Percentiles rank a stretch among this genome's conserved stretches.
These are phyloP conservation scores for Actinia tenebrosa DNA, from an alignment of 64 coral and sea anemone species.

Conservation along the genomic window DNA sequence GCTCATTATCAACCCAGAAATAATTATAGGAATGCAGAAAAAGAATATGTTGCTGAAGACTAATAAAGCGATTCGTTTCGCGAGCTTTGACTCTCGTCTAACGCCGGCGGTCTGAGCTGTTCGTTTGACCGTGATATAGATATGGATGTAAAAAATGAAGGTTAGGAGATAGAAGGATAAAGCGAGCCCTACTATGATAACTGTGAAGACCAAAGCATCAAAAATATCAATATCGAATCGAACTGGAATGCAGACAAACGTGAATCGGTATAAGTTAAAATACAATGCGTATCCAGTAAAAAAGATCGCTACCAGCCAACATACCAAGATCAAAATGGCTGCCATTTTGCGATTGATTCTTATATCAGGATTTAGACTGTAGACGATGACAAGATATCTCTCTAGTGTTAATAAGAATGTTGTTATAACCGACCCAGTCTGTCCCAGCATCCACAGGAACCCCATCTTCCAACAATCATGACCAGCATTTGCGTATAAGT, in stretches of 20 bases:
- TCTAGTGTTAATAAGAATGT: constrained; percentile 66
- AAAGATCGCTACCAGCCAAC: constrained; percentile 41
- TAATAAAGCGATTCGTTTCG: constrained; percentile 57
- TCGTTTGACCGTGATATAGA: constrained; percentile 53
- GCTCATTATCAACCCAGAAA: background rate
- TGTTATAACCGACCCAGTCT: constrained; percentile 52
- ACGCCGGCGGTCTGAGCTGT: constrained; percentile 39
- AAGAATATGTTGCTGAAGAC: constrained; percentile 68
- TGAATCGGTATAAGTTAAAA: constrained; percentile 40
- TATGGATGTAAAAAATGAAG: constrained; percentile 44
- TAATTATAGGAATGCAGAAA: constrained; percentile 46
- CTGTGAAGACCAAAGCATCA: constrained; percentile 27
- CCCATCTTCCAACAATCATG: constrained; percentile 44
- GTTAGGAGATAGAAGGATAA: constrained; percentile 33
- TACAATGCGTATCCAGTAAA: constrained; percentile 40
- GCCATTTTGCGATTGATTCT: constrained; percentile 25
- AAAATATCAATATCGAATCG: constrained; percentile 9
- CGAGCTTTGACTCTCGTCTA: constrained; percentile 47
- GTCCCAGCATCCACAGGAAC: constrained; percentile 51
- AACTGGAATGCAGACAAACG: constrained; percentile 58
- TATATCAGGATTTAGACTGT: constrained; percentile 52
- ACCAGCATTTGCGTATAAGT: constrained; percentile 17
- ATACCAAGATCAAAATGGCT: constrained; percentile 30
- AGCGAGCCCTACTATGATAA: constrained; percentile 22
- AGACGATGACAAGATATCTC: constrained; percentile 67